Percentiles rank a stretch among this genome's conserved stretches.
Conservation (phyloP, 2,888 invertebrate species). For the Diarsia dahlii region DNA sequence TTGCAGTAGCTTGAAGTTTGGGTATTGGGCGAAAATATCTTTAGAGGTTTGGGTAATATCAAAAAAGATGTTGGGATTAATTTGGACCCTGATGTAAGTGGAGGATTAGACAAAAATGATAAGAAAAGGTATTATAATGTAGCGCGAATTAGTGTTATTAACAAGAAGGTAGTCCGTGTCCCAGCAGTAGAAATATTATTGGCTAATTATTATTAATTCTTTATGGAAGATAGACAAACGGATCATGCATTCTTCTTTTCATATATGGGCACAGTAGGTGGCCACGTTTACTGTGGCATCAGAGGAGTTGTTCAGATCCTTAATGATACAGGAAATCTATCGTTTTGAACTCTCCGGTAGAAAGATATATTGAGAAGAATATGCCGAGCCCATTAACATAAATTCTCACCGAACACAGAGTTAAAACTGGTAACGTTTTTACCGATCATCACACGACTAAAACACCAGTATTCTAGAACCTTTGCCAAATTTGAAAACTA, state of each 20-base stretch:
- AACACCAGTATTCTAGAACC: neutral
- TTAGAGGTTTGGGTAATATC: conserved; percentile 13
- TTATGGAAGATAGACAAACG: neutral
- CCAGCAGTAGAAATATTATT: too few species aligned
- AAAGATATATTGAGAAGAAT: neutral
- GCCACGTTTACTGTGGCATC: neutral
- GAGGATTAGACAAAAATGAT: conserved; percentile 9
- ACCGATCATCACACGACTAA: too few species aligned
- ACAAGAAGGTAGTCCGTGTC: neutral
- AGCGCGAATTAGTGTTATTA: neutral
- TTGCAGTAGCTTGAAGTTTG: conserved; percentile 40
- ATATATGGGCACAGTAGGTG: neutral
- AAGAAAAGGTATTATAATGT: conserved; percentile 7
- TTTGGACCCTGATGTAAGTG: conserved; percentile 9
- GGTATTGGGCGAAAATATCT: conserved; percentile 46
- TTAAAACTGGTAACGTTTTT: too few species aligned
- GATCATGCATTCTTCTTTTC: neutral
- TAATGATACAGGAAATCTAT: neutral
- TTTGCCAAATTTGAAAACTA: neutral
- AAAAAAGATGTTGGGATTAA: conserved; percentile 28
- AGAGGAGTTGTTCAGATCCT: neutral
- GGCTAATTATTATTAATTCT: too few species aligned
- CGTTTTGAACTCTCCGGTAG: neutral
- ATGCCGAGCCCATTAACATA: neutral
- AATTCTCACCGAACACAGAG: neutral